Evolutionary conservation across 1,140 invertebrate genomes (phyloP).

Genomic region (Pomacea maculata): DNA sequence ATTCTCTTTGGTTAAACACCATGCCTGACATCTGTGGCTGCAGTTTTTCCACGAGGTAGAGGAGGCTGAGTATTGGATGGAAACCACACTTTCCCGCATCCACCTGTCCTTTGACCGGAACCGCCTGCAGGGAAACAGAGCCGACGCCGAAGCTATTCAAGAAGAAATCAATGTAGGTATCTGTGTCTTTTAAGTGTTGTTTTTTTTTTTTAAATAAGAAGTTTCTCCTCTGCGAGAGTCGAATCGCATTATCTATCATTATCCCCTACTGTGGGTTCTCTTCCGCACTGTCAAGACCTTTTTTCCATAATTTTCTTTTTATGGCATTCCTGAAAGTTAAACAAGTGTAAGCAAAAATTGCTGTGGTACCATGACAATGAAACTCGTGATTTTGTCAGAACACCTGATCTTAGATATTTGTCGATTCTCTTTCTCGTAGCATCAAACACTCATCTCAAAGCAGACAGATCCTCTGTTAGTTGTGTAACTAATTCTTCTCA

Average conservation of each 20-base stretch:
- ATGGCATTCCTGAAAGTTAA: too few species aligned
- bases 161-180: slow-evolving; percentile 49
- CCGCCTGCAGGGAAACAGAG: slow-evolving; percentile 43
- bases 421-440: too few species aligned
- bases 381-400: not conserved
- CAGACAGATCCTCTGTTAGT: too few species aligned
- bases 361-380: not conserved
- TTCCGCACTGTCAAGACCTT: too few species aligned
- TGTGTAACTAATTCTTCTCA: too few species aligned
- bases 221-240: too few species aligned
- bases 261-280: too few species aligned
- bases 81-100: slow-evolving; percentile 46
- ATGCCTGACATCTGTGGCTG: slow-evolving; percentile 5
- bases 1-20: not conserved
- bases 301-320: too few species aligned
- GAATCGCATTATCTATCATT: too few species aligned
- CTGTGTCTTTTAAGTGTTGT: not conserved
- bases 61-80: slow-evolving; percentile 58
- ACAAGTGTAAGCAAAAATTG: too few species aligned
- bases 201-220: too few species aligned
- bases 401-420: not conserved
- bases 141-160: slow-evolving; percentile 42
- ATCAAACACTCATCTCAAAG: too few species aligned
- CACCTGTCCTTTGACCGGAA: slow-evolving; percentile 47
- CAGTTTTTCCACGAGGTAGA: slow-evolving; percentile 56